These are phyloP conservation scores for Gallinago nigripennis DNA, from an alignment of 2,797 vertebrate species.

Conservation along the genomic window DNA sequence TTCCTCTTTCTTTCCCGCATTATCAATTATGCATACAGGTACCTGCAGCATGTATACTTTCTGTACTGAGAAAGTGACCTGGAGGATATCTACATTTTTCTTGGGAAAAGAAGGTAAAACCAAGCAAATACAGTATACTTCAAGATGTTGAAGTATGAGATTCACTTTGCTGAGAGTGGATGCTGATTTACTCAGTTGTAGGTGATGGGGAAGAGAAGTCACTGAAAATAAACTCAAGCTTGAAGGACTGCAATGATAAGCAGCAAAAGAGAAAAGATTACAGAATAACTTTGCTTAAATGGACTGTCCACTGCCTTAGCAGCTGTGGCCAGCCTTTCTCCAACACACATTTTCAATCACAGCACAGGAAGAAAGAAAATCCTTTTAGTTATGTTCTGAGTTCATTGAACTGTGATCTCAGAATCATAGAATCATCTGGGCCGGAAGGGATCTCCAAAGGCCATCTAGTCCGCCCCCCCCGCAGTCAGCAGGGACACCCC, in stretches of 20 bases:
- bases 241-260: neutral
- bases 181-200: neutral
- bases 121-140: neutral
- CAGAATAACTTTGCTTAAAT: neutral
- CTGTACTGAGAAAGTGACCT: slow-evolving; percentile 1
- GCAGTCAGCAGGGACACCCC: too few relatives aligned
- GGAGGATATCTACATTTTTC: neutral
- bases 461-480: too few relatives aligned
- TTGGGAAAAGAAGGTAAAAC: neutral
- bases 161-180: neutral
- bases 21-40: slow-evolving; percentile 35
- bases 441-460: too few relatives aligned
- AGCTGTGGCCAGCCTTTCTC: neutral
- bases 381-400: slow-evolving; percentile 1
- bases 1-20: neutral
- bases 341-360: slow-evolving; percentile 1
- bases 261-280: neutral
- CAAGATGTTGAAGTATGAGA: neutral
- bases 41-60: neutral
- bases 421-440: neutral
- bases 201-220: neutral
- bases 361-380: slow-evolving; percentile 18
- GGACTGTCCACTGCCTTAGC: neutral
- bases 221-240: neutral
- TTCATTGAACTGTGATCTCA: slow-evolving; percentile 26